A percentile compares a stretch with the other conserved stretches of the same genome.
Conservation (phyloP, 2,888 invertebrate species). For the Drosophila koepferae region DNA sequence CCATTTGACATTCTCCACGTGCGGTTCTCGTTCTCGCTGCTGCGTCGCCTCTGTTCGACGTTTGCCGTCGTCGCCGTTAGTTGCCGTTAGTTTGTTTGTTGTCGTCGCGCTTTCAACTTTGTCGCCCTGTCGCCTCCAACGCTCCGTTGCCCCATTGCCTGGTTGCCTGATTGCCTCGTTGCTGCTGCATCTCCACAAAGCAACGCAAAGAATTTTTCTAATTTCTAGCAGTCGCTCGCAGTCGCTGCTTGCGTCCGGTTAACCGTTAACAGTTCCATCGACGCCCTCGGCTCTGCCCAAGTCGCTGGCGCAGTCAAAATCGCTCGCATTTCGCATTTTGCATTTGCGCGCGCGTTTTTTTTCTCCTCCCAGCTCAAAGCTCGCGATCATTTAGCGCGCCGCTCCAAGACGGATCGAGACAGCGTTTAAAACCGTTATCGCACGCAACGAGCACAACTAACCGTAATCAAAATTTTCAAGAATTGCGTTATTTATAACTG, state of each 20-base stretch:
- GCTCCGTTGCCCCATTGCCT: slow-evolving; percentile 20
- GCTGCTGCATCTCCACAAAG: slow-evolving; percentile 27
- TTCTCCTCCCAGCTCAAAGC: slow-evolving; percentile 9
- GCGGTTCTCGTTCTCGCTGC: slow-evolving; percentile 80
- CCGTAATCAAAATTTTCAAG: slow-evolving; percentile 10
- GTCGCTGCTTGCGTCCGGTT: slow-evolving; percentile 27
- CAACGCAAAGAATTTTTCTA: slow-evolving; percentile 25
- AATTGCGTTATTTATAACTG: slow-evolving; percentile 16
- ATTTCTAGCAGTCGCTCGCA: slow-evolving; percentile 42
- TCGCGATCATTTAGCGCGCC: slow-evolving; percentile 40
- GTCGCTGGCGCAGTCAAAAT: slow-evolving; percentile 46
- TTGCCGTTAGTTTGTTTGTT: slow-evolving; percentile 51
- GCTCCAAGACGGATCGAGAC: neutral
- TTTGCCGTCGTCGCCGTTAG: slow-evolving; percentile 47
- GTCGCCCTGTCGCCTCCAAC: slow-evolving; percentile 12
- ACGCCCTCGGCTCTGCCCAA: slow-evolving; percentile 22
- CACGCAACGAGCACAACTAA: neutral
- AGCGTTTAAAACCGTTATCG: neutral
- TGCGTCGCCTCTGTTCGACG: slow-evolving; percentile 44
- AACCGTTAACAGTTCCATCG: slow-evolving; percentile 16
- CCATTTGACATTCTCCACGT: slow-evolving; percentile 85
- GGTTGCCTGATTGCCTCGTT: slow-evolving; percentile 4
- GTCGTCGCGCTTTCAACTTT: slow-evolving; percentile 52
- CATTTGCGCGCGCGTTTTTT: slow-evolving; percentile 69
- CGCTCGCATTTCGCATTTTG: slow-evolving; percentile 57